These are phyloP conservation scores for Labroides dimidiatus DNA, from an alignment of 2,797 vertebrate genomes.

Conservation along the genomic window DNA sequence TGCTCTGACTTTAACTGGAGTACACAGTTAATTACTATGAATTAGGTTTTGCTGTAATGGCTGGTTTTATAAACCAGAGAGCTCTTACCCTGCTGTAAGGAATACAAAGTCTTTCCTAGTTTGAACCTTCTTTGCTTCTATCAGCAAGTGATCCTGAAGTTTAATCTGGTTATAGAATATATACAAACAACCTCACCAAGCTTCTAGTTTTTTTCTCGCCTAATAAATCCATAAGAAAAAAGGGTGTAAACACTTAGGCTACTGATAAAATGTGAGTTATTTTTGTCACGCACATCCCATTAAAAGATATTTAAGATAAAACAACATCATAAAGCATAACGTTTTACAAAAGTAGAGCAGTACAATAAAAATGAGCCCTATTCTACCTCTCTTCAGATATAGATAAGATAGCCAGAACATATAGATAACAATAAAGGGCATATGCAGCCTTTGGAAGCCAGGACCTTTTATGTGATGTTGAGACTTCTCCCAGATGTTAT, in stretches of 20 bases:
- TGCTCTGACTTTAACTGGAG: too few relatives aligned
- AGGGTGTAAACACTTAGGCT: neutral
- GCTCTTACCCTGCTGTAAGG: too few relatives aligned
- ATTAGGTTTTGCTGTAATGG: too few relatives aligned
- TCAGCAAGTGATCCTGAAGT: too few relatives aligned
- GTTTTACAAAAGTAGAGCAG: neutral
- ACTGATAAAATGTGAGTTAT: neutral
- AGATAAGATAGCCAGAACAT: neutral
- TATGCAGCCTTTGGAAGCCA: slow-evolving; percentile 3
- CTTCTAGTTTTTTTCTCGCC: neutral
- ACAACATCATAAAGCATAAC: neutral
- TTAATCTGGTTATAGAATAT: too few relatives aligned
- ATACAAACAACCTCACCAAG: too few relatives aligned
- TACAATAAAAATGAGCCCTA: neutral
- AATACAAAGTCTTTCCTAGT: too few relatives aligned
- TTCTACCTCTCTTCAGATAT: neutral
- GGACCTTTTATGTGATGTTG: slow-evolving; percentile 14
- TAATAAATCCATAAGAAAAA: neutral
- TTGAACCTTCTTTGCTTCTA: too few relatives aligned
- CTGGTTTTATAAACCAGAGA: too few relatives aligned
- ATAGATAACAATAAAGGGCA: slow-evolving; percentile 1
- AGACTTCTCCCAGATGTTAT: slow-evolving; percentile 33
- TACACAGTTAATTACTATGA: too few relatives aligned
- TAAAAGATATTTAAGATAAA: neutral
- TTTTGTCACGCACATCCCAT: too few relatives aligned